Evolutionary conservation across 1,140 invertebrate species (phyloP).

Genomic region (Brachionus sp.): DNA sequence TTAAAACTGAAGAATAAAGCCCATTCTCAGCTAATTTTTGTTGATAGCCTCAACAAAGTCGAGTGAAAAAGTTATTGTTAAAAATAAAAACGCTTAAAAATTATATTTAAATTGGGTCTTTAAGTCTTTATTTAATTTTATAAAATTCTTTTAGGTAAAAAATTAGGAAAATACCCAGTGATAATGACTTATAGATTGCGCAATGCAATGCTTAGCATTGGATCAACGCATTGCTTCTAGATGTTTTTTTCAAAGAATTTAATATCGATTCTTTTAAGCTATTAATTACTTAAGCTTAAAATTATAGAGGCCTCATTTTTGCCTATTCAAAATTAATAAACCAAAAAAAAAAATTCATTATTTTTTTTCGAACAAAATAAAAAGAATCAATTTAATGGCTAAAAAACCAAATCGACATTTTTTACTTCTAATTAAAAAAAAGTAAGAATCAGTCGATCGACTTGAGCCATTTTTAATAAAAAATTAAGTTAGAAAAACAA

Average conservation of each 20-base stretch:
- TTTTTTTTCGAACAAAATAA: background rate
- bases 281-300: background rate
- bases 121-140: background rate
- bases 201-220: background rate
- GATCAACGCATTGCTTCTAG: background rate
- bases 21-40: conserved; percentile 6
- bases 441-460: conserved; percentile 22
- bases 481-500: conserved; percentile 44
- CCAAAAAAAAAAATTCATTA: background rate
- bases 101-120: conserved; percentile 32
- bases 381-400: conserved; percentile 35
- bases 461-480: conserved; percentile 33
- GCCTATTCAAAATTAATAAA: background rate
- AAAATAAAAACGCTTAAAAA: background rate
- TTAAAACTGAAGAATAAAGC: background rate
- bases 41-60: conserved; percentile 15
- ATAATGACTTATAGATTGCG: background rate
- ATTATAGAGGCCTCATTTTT: background rate
- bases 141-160: background rate
- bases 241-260: background rate
- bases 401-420: background rate
- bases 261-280: background rate
- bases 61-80: conserved; percentile 5
- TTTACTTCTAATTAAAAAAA: conserved; percentile 21
- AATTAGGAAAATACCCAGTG: background rate